Conservation (phyloP, 2,888 invertebrate species). For the Perizoma flavofasciatum region DNA sequence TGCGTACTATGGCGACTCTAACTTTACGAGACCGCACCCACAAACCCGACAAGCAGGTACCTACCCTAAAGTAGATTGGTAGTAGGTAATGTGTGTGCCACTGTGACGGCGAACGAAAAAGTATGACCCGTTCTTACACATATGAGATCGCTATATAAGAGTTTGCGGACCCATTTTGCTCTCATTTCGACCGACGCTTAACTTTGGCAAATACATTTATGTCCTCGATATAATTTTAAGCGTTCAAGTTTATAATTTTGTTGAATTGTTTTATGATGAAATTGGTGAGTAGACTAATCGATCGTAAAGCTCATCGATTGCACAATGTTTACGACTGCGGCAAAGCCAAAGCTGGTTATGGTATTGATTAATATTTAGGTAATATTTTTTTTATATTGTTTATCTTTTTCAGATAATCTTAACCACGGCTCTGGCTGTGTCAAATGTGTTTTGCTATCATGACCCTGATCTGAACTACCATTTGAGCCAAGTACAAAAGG, state of each 20-base stretch:
- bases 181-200: conserved; percentile 80
- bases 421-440: conserved; percentile 50
- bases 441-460: conserved; percentile 67
- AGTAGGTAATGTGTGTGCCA: conserved; percentile 37
- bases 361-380: background rate
- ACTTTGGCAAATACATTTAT: conserved; percentile 76
- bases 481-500: conserved; percentile 68
- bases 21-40: conserved; percentile 70
- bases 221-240: conserved; percentile 45
- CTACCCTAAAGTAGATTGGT: conserved; percentile 24
- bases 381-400: conserved; percentile 5
- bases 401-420: conserved; percentile 64
- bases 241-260: conserved; percentile 31
- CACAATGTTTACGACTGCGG: background rate
- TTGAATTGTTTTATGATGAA: conserved; percentile 55
- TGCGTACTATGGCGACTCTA: conserved; percentile 42
- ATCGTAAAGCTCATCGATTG: conserved; percentile 16
- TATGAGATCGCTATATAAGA: conserved; percentile 81
- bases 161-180: conserved; percentile 76
- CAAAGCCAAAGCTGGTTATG: too few relatives aligned
- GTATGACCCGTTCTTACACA: conserved; percentile 82
- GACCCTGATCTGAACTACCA: conserved; percentile 79
- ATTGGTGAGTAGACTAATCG: conserved; percentile 56
- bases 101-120: conserved; percentile 76
- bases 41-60: conserved; percentile 25